A percentile compares a stretch with the other conserved stretches of the same genome.
Evolutionary conservation across 2,888 invertebrate species (phyloP).

Genomic region (Trissoscelio sp.): DNA sequence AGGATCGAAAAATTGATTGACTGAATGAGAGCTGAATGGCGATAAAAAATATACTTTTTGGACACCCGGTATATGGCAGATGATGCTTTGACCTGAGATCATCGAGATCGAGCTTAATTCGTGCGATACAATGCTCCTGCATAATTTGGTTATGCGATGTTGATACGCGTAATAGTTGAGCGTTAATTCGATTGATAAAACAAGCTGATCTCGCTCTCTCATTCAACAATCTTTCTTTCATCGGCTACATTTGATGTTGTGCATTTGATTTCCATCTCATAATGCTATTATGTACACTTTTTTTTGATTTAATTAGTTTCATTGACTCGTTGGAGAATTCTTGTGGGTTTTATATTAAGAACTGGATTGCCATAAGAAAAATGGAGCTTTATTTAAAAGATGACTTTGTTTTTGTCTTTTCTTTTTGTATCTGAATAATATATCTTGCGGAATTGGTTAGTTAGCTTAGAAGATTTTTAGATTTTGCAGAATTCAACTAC

Average conservation of each 20-base stretch:
- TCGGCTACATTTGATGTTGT: conserved; percentile 15
- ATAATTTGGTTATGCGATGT: conserved; percentile 52
- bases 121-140: conserved; percentile 12
- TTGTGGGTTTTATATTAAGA: no score
- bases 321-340: no score
- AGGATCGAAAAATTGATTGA: background rate
- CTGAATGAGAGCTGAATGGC: no score
- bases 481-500: no score
- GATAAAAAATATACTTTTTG: conserved; percentile 1
- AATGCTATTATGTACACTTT: no score
- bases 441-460: no score
- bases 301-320: no score
- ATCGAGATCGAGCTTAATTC: conserved; percentile 45
- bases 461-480: no score
- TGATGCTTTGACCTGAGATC: conserved; percentile 55
- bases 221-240: conserved; percentile 47
- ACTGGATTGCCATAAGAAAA: no score
- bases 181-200: conserved; percentile 60
- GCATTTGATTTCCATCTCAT: conserved; percentile 16
- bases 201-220: conserved; percentile 12
- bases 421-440: no score
- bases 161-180: conserved; percentile 56
- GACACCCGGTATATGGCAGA: conserved; percentile 29
- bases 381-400: no score
- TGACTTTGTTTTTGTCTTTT: no score